These are phyloP conservation scores for Ichneumon xanthorius DNA, from an alignment of 2,888 invertebrate species.

Conservation along the genomic window DNA sequence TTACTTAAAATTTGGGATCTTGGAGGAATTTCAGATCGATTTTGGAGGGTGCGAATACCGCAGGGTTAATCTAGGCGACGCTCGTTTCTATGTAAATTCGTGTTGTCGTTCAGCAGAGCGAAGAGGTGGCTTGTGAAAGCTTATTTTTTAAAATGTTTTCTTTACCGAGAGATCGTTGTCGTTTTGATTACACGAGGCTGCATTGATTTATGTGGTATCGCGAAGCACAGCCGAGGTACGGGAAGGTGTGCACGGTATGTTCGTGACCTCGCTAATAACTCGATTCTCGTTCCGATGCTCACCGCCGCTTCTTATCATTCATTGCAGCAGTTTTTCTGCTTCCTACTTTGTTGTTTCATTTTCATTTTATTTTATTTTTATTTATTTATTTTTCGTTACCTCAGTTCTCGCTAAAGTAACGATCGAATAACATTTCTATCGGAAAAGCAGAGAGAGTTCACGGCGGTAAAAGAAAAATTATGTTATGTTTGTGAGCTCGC, in stretches of 20 bases:
- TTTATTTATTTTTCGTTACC: not conserved
- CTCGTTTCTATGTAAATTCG: no score
- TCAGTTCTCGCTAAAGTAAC: not conserved
- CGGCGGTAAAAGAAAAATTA: not conserved
- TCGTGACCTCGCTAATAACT: constrained; percentile 46
- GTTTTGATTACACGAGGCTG: constrained; percentile 49
- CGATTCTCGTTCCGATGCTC: constrained; percentile 15
- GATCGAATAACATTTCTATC: not conserved
- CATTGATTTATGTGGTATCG: constrained; percentile 44
- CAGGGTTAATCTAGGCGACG: no score
- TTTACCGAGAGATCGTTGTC: constrained; percentile 51
- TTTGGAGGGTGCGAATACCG: no score
- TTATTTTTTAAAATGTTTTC: constrained; percentile 20
- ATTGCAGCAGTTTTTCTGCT: not conserved
- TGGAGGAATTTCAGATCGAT: no score
- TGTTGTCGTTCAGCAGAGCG: not conserved
- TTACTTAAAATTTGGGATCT: no score
- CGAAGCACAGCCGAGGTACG: not conserved
- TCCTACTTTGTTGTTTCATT: not conserved
- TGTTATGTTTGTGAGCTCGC: constrained; percentile 35
- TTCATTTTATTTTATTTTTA: no score
- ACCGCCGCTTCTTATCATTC: not conserved
- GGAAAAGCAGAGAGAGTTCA: not conserved
- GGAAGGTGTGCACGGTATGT: constrained; percentile 8
- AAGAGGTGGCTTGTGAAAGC: not conserved